Percentiles rank a stretch among this genome's conserved stretches.
phyloP scores from a whole-genome alignment of 2,888 invertebrate species.

The Phengaris arion region DNA sequence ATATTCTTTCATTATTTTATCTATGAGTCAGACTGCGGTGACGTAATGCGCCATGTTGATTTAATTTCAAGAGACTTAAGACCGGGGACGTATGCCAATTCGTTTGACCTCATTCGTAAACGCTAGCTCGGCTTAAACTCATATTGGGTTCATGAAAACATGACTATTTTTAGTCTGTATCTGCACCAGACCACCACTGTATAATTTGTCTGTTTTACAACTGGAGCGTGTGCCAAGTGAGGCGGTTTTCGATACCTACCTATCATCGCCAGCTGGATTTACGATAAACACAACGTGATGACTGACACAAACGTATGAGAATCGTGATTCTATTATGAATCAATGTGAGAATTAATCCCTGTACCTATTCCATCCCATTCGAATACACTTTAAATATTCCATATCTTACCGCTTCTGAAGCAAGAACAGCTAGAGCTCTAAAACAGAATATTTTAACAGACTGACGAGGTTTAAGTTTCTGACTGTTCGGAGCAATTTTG shows the following conservation, averaged over 20 bases:
- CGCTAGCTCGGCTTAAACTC: slow-evolving; percentile 71
- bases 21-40: slow-evolving; percentile 38
- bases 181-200: slow-evolving; percentile 56
- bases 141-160: slow-evolving; percentile 74
- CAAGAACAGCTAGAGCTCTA: slow-evolving; percentile 9
- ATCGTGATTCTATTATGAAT: slow-evolving; percentile 16
- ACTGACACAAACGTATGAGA: slow-evolving; percentile 31
- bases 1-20: slow-evolving; percentile 38
- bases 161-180: slow-evolving; percentile 68
- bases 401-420: background rate
- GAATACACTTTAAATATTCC: slow-evolving; percentile 11
- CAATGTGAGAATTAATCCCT: slow-evolving; percentile 7
- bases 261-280: slow-evolving; percentile 51
- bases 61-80: slow-evolving; percentile 54
- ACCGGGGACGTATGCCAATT: slow-evolving; percentile 66
- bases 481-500: background rate
- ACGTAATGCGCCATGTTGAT: slow-evolving; percentile 43
- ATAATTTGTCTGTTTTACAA: slow-evolving; percentile 70
- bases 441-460: slow-evolving; percentile 15
- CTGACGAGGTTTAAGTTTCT: background rate
- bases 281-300: slow-evolving; percentile 51
- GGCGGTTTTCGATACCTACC: slow-evolving; percentile 54
- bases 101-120: slow-evolving; percentile 72
- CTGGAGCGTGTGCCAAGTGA: slow-evolving; percentile 66
- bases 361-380: background rate